A percentile compares a stretch with the other conserved stretches of the same genome.
These are phyloP conservation scores for Montipora foliosa DNA, from an alignment of 64 coral and sea anemone species.

Conservation along the genomic window DNA sequence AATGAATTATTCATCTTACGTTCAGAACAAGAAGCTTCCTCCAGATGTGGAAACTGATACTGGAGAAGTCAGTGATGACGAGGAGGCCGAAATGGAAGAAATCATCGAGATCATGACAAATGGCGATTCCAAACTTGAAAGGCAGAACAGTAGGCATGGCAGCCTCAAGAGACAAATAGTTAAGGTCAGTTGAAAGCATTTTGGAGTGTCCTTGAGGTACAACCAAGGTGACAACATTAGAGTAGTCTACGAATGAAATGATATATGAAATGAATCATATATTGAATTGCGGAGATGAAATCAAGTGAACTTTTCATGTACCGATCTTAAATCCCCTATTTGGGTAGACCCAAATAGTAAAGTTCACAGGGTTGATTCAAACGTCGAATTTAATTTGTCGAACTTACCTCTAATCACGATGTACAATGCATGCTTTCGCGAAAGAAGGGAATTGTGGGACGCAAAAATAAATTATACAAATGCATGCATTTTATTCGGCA, in stretches of 20 bases:
- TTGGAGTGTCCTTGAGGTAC: background rate
- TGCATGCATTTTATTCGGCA: too few relatives aligned
- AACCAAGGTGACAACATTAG: background rate
- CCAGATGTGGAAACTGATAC: constrained; percentile 74
- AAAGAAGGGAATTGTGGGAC: too few relatives aligned
- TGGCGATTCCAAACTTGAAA: constrained; percentile 81
- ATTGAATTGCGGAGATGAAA: too few relatives aligned
- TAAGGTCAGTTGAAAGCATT: background rate
- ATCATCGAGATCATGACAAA: constrained; percentile 20
- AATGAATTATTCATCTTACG: background rate
- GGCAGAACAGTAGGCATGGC: constrained; percentile 78
- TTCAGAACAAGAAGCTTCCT: constrained; percentile 93
- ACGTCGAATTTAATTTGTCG: too few relatives aligned
- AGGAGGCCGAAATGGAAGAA: constrained; percentile 72
- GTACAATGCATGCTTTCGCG: too few relatives aligned
- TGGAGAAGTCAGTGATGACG: constrained; percentile 93
- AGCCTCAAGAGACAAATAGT: constrained; percentile 82
- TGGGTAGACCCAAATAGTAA: too few relatives aligned
- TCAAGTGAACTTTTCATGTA: too few relatives aligned
- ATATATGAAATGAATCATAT: too few relatives aligned
- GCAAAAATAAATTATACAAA: too few relatives aligned
- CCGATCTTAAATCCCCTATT: too few relatives aligned
- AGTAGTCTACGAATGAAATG: background rate
- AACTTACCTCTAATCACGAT: too few relatives aligned
- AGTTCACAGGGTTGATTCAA: too few relatives aligned